Conservation (phyloP, 2,797 vertebrate species). For the Emys orbicularis region DNA sequence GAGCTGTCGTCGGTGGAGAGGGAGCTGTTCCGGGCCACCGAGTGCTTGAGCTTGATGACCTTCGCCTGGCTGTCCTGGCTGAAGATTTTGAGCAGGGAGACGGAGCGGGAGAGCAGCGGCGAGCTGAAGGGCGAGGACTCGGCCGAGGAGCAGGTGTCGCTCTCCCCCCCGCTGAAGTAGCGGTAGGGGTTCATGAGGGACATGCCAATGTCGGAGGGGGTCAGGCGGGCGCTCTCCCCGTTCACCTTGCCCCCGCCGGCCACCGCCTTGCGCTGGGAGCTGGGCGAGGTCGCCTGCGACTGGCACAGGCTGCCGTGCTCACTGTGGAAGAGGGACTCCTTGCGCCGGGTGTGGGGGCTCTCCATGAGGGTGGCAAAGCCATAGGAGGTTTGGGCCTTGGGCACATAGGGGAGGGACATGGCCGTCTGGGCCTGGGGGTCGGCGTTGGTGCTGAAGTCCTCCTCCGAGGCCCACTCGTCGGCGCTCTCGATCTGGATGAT, state of each 20-base stretch:
- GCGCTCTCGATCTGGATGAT: slow-evolving; percentile 97
- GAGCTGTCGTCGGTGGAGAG: slow-evolving; percentile 96
- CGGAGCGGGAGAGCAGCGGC: slow-evolving; percentile 92
- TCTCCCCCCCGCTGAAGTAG: slow-evolving; percentile 95
- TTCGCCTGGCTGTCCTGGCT: slow-evolving; percentile 96
- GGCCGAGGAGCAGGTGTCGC: slow-evolving; percentile 96
- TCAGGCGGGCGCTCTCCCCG: slow-evolving; percentile 83
- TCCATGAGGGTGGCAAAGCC: slow-evolving; percentile 94
- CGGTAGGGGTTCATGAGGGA: slow-evolving; percentile 92
- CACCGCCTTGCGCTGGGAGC: slow-evolving; percentile 82
- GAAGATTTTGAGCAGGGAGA: slow-evolving; percentile 95
- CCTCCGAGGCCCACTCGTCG: slow-evolving; percentile 86
- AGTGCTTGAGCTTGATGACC: slow-evolving; percentile 92
- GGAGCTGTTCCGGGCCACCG: slow-evolving; percentile 93
- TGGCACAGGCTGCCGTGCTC: slow-evolving; percentile 89
- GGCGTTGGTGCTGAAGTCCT: slow-evolving; percentile 83
- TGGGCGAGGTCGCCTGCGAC: slow-evolving; percentile 89
- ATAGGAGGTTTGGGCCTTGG: slow-evolving; percentile 96
- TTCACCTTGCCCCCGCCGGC: slow-evolving; percentile 71
- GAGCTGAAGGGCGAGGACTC: slow-evolving; percentile 97
- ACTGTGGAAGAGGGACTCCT: slow-evolving; percentile 96
- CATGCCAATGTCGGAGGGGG: slow-evolving; percentile 84
- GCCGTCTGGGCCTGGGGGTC: slow-evolving; percentile 94
- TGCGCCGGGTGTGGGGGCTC: slow-evolving; percentile 96
- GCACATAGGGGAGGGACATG: slow-evolving; percentile 94